Evolutionary conservation across 2,797 vertebrate species (phyloP), one percentile per base, ranked within the genome.

Genomic region (Alosa sapidissima): DNA sequence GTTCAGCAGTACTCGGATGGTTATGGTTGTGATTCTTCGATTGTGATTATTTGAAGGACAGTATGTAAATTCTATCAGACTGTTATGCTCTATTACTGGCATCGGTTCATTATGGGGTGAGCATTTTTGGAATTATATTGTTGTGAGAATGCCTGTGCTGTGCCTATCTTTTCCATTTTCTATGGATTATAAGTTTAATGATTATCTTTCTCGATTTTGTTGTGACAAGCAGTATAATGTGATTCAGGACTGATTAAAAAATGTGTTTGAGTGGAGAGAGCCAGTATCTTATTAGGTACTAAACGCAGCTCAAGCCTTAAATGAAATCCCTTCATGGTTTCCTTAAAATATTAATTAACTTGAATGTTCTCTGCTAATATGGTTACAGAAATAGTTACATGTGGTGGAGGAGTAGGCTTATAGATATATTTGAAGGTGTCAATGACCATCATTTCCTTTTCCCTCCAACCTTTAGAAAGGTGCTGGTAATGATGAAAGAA

Each of bases 401-500:
- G 72, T 47, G 72, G 41, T 19, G 72, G 72, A 19, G 72, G 72
- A 8, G 36, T 47, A 19, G 72, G 41, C 7, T 6, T 47, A 21
- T 45, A 47, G 41, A 19, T 45, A 16, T 47, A 78, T 78, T 78
- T 47, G 16, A 19, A 78, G 16, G 47, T 21, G 41, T 19, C 19
- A 78, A 45, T 45, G 41, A 78, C 41, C 16, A 45, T 47, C 36
- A 78, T 78, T 78, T 47, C 36, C 72, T 45, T 47, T 41, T 6
- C 41, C 72, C 72, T 47, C 36, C 16, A 16, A 19, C 72, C 72
- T 47, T 78, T 41, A 78, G 72, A n/a, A 78, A 78, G 72, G 72
- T 78, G 72, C 36, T 14, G 28, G 28, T 47, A 19, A 10, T n/a
- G 41, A 78, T 47, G 19, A 45, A 19, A 36, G 41, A 78, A 19